Conservation (phyloP, 2,888 invertebrate species). For the Orchesella flavescens region DNA sequence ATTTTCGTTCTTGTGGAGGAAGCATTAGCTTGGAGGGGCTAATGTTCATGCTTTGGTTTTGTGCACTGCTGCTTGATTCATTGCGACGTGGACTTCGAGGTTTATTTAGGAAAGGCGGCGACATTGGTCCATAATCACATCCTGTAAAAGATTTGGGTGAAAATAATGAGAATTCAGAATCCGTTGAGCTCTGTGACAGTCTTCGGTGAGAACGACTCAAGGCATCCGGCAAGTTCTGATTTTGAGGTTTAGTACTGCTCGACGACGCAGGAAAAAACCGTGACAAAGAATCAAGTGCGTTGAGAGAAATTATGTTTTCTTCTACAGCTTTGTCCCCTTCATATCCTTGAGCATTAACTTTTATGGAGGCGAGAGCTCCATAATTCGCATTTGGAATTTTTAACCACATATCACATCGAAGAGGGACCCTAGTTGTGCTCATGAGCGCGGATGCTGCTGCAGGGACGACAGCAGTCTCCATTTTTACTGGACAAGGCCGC, state of each 20-base stretch:
- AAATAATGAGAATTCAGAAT: conserved; percentile 55
- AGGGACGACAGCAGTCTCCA: conserved; percentile 60
- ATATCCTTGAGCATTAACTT: conserved; percentile 4
- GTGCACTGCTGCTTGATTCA: conserved; percentile 20
- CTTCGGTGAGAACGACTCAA: conserved; percentile 33
- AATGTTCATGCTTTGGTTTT: neutral
- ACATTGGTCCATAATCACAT: conserved; percentile 49
- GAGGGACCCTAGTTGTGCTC: conserved; percentile 44
- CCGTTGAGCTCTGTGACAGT: conserved; percentile 63
- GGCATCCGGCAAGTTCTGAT: neutral
- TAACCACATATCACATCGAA: conserved; percentile 67
- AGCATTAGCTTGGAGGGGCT: conserved; percentile 62
- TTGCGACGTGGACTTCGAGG: conserved; percentile 40
- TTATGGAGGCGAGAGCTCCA: conserved; percentile 17
- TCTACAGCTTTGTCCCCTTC: conserved; percentile 18
- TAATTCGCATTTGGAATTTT: conserved; percentile 53
- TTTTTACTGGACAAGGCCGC: conserved; percentile 70
- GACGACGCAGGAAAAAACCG: conserved; percentile 35
- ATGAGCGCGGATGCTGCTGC: conserved; percentile 31
- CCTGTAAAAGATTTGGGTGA: conserved; percentile 40
- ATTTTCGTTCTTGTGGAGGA: conserved; percentile 66
- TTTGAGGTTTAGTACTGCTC: conserved; percentile 7
- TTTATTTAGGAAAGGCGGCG: conserved; percentile 51
- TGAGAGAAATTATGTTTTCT: conserved; percentile 53
- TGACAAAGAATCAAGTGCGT: conserved; percentile 35